Evolutionary conservation across 2,888 invertebrate species (phyloP), one percentile per base, ranked within the genome.

Genomic region (Chouioia cunea): DNA sequence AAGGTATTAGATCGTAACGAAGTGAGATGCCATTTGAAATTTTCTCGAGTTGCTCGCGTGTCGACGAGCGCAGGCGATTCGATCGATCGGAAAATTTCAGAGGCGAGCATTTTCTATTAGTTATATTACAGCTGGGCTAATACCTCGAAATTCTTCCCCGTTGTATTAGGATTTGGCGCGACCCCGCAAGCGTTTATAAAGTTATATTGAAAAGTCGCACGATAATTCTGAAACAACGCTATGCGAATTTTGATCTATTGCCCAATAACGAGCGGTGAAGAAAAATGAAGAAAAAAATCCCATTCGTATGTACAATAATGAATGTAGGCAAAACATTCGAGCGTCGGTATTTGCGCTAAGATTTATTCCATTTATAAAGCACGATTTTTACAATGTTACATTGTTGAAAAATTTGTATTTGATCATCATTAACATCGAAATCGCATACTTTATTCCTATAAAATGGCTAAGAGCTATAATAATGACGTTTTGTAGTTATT

Each of bases 211-310:
- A 65, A 66, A 72, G 65, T 63, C 65, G 64, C 70, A 60, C 58
- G 53, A 74, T 36, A 73, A 74, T 76, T 75, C 67, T 72, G 73
- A 77, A 74, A 77, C 74, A 78, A 79, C 78, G 75, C 69, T 50
- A 68, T 46, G 62, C 72, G 72, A 79, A 78, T 81, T 82, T 81
- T 80, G 78, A 78, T 71, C 75, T 79, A 79, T 78, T 79, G 78
- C 77, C 77, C 47, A 53, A 60, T 43, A 16, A 22, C 16, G 27
- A 54, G 53, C 47, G 58, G 70, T 65, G 71, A 73, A 64, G 63
- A 65, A 15, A 76, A 77, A 75, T 48, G 73, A 75, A 66, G 54
- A 43, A 68, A 73, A 73, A 68, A 70, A 70, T 71, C 63, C 53
- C 50, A 56, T 53, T 65, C 71, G 62, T 73, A 75, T 75, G 73